phyloP scores from a whole-genome alignment of 2,888 invertebrate genomes.

The Ditylenchus weischeri region DNA sequence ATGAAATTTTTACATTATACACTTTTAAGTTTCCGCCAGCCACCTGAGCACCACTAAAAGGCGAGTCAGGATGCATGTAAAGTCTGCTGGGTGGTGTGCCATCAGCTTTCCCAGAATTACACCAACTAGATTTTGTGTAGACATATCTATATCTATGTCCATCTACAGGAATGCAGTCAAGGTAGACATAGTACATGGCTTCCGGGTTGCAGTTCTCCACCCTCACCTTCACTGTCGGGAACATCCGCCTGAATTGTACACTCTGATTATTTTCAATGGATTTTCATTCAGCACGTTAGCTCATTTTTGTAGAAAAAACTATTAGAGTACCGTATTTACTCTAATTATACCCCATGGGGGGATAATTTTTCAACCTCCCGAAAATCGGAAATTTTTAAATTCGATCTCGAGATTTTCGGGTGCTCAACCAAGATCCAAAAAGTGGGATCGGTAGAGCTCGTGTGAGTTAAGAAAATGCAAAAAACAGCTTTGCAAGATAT shows the following conservation, averaged over 20 bases:
- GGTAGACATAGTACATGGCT: conserved; percentile 76
- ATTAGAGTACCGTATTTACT: too few relatives aligned
- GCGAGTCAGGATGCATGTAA: conserved; percentile 93
- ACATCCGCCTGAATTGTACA: conserved; percentile 78
- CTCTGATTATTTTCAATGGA: too few relatives aligned
- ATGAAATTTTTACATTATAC: not conserved
- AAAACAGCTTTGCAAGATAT: too few relatives aligned
- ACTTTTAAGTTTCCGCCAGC: not conserved
- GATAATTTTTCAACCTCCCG: too few relatives aligned
- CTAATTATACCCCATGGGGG: too few relatives aligned
- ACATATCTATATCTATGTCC: conserved; percentile 87
- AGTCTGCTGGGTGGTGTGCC: conserved; percentile 71
- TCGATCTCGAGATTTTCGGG: too few relatives aligned
- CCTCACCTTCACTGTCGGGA: conserved; percentile 89
- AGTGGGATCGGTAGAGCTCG: too few relatives aligned
- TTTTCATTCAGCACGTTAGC: too few relatives aligned
- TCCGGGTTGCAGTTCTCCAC: conserved; percentile 74
- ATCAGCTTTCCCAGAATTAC: conserved; percentile 95
- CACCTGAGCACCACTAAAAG: conserved; percentile 88
- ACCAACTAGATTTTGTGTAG: conserved; percentile 95
- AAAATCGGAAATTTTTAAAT: too few relatives aligned
- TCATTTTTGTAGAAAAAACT: too few relatives aligned
- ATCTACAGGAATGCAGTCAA: conserved; percentile 95
- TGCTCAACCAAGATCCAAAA: too few relatives aligned
- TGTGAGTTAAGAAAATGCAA: too few relatives aligned